Base-by-base conservation (phyloP, 1,140 invertebrate species). In the Leptinotarsa defecta region DNA sequence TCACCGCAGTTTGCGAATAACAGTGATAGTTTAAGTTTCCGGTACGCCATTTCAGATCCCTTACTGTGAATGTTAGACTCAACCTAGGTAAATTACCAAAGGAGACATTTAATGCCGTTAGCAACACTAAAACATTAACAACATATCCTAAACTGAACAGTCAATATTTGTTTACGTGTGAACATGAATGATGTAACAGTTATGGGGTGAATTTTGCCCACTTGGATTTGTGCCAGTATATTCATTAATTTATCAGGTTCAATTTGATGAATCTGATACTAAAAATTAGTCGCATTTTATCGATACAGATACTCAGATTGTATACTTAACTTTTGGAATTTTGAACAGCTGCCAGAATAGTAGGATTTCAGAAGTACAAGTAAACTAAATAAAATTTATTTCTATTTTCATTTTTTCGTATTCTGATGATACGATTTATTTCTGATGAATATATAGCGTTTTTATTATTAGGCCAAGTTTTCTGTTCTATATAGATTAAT, bases 11-110 rank as follows among this genome's bases (percentile, higher is more conserved):
- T 43, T 43, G 34, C 34, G 5, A 27, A 27, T 27, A 27, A 27
- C 27, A 24, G 24, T 24, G 24, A 4, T 24, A 24, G 24, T 24
- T 24, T 24, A 24, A 24, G 4, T 4, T 24, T 24, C 24, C 4
- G 5, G 34, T 43, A 43, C 34, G 34, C 34, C 64, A 13, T n/a
- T 57, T 22, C 71, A 63, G 61, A 64, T 61, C 34, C 20, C 49
- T 34, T 57, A 76, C 57, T 13, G 75, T 43, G 74, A 43, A 73
- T 75, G 75, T 78, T 78, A 77, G 82, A 83, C 82, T 81, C 68
- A 79, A 83, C 80, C 82, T 83, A 83, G 82, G 82, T 81, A 82
- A 75, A 70, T 77, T 75, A 78, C 68, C 62, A 78, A 78, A 75
- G 73, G 72, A 70, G 48, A 76, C 69, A 67, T 62, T 69, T 61